These are phyloP conservation scores for Fratercula arctica DNA, from an alignment of 2,797 vertebrate species.

Conservation along the genomic window DNA sequence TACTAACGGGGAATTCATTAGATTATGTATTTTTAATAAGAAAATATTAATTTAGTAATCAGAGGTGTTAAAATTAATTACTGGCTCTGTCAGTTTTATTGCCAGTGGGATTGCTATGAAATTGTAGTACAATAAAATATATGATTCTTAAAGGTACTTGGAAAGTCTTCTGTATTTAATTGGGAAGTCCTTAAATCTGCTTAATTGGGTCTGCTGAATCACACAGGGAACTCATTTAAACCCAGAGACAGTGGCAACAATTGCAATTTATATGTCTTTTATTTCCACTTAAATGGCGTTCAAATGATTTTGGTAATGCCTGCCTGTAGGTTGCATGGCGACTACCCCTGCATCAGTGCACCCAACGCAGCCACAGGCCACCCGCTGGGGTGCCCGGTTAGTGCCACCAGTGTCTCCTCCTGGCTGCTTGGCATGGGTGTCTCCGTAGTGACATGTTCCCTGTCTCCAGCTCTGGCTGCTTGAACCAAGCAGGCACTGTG, in stretches of 20 bases:
- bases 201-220: neutral
- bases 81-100: neutral
- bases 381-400: rapidly evolving
- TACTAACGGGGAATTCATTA: neutral
- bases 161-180: conserved; percentile 5
- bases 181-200: conserved; percentile 8
- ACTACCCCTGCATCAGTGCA: neutral
- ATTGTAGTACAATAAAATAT: neutral
- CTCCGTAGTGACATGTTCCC: neutral
- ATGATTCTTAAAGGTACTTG: neutral
- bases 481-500: rapidly evolving
- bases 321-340: rapidly evolving
- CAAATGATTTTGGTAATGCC: neutral
- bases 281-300: neutral
- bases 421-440: rapidly evolving
- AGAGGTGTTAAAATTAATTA: conserved; percentile 16
- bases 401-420: neutral
- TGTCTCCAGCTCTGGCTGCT: neutral
- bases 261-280: neutral
- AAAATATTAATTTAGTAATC: conserved; percentile 19
- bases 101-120: neutral
- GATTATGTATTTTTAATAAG: neutral
- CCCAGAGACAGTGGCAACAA: neutral
- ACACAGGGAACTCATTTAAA: neutral
- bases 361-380: neutral